Evolutionary conservation across 2,797 vertebrate species (phyloP).

Genomic region (Falco columbarius): DNA sequence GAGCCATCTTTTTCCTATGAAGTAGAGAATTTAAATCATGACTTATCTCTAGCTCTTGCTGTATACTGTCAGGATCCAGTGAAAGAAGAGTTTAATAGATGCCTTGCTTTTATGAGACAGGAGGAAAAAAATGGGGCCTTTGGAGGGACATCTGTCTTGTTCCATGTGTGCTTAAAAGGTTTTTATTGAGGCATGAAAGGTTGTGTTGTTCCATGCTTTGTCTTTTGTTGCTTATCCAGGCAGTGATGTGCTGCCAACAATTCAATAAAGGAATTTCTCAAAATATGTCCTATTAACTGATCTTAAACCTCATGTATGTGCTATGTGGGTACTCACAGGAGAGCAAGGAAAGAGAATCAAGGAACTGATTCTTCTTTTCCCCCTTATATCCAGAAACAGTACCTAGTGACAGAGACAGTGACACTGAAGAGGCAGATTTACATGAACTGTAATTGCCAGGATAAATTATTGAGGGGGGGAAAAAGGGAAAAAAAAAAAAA

Average conservation of each 20-base stretch:
- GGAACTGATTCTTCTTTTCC: not conserved
- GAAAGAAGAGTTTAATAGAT: slow-evolving; percentile 26
- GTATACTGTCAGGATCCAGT: not conserved
- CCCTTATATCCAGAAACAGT: not conserved
- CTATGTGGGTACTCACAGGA: not conserved
- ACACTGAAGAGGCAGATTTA: not conserved
- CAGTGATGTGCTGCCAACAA: slow-evolving; percentile 48
- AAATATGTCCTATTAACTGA: slow-evolving; percentile 13
- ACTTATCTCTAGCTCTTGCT: slow-evolving; percentile 2
- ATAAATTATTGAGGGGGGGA: fast-evolving
- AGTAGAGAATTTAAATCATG: not conserved
- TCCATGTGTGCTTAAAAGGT: slow-evolving; percentile 11
- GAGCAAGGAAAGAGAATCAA: not conserved
- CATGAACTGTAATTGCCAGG: not conserved
- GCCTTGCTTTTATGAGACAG: slow-evolving; percentile 29
- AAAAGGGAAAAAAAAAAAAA: not conserved
- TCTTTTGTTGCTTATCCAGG: slow-evolving; percentile 27
- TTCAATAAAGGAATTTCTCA: slow-evolving; percentile 25
- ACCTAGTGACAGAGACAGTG: not conserved
- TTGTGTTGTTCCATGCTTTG: slow-evolving; percentile 6
- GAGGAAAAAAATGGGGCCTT: slow-evolving; percentile 13
- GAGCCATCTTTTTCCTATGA: not conserved
- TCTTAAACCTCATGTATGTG: slow-evolving; percentile 4
- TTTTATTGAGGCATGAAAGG: slow-evolving; percentile 56
- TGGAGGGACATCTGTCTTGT: slow-evolving; percentile 41